These are phyloP conservation scores for Nymphalis polychloros DNA, from an alignment of 2,888 invertebrate genomes.

Conservation along the genomic window DNA sequence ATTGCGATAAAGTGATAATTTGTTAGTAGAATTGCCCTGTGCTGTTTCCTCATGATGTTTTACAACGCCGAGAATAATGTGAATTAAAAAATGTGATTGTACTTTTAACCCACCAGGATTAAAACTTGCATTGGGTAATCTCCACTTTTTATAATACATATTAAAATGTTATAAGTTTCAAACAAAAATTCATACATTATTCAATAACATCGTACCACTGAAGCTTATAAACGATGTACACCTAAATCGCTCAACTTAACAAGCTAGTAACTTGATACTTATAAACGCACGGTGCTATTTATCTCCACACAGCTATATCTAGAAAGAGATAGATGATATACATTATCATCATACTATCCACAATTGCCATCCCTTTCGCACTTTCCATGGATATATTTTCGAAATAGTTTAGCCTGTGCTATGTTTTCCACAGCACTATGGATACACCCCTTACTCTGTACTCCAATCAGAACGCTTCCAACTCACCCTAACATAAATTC, in stretches of 20 bases:
- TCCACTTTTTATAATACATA: no score
- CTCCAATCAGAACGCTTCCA: constrained; percentile 52
- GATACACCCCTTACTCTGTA: constrained; percentile 55
- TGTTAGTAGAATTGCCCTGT: no score
- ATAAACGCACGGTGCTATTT: constrained; percentile 1
- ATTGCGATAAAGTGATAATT: no score
- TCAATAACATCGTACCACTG: constrained; percentile 15
- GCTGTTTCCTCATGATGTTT: no score
- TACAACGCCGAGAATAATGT: no score
- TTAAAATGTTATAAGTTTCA: not conserved
- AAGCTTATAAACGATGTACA: constrained; percentile 28
- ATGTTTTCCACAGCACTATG: constrained; percentile 11
- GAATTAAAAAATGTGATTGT: no score
- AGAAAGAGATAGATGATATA: not conserved
- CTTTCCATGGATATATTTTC: not conserved
- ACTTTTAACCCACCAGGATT: no score
- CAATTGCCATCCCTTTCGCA: constrained; percentile 16
- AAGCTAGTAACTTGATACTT: constrained; percentile 63
- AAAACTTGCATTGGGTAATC: no score
- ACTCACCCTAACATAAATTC: constrained; percentile 59
- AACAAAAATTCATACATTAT: not conserved
- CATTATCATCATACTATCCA: not conserved
- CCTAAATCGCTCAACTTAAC: constrained; percentile 65
- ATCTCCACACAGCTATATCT: not conserved
- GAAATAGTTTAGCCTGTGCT: constrained; percentile 7